phyloP scores from a whole-genome alignment of 2,113 vertebrate genomes.

The Hydrochoerus hydrochaeris region DNA sequence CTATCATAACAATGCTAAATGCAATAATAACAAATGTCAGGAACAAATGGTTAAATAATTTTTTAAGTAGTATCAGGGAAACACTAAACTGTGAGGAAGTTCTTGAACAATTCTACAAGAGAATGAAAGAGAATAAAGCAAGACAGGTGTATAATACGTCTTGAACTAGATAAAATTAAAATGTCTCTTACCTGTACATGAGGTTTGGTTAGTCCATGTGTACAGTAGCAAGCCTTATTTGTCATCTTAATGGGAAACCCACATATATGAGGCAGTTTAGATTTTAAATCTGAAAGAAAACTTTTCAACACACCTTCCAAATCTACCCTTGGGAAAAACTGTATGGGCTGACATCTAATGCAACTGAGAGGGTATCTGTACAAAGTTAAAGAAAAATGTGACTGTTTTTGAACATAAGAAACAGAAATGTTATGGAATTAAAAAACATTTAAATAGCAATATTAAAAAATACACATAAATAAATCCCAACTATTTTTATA shows the following conservation, averaged over 20 bases:
- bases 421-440: neutral
- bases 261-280: constrained; percentile 87
- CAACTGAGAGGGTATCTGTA: constrained; percentile 92
- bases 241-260: constrained; percentile 90
- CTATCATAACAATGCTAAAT: neutral
- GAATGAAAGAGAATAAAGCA: neutral
- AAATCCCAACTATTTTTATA: neutral
- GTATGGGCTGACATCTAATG: constrained; percentile 91
- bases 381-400: constrained; percentile 70
- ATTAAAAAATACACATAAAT: neutral
- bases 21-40: neutral
- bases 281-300: constrained; percentile 90
- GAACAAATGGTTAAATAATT: neutral
- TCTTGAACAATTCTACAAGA: too few species aligned
- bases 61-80: neutral
- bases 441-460: neutral
- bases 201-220: constrained; percentile 81
- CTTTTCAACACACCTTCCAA: constrained; percentile 86
- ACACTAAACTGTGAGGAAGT: neutral
- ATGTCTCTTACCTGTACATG: constrained; percentile 79
- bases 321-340: constrained; percentile 89
- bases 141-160: fast-evolving
- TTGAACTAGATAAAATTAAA: neutral
- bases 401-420: neutral
- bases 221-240: constrained; percentile 86